phyloP scores from a whole-genome alignment of 2,113 vertebrate genomes.

The Dasyurus viverrinus region DNA sequence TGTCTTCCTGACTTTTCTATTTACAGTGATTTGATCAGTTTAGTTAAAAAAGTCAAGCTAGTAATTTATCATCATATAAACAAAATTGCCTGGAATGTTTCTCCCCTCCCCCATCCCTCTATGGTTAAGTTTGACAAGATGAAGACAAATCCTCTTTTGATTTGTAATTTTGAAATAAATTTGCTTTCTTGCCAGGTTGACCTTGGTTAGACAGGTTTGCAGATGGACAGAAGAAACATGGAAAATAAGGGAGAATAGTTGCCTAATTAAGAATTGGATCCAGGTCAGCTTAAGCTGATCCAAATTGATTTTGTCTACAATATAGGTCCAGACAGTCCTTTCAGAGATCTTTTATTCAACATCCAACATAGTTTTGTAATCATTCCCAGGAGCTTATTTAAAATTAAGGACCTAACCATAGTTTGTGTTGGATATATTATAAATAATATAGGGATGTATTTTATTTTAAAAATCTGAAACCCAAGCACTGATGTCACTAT shows the following conservation, averaged over 20 bases:
- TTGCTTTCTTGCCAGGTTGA: background rate
- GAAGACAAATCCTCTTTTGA: background rate
- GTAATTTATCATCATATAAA: background rate
- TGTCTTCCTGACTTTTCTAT: background rate
- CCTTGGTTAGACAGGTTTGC: background rate
- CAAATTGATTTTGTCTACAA: background rate
- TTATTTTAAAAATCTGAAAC: slow-evolving; percentile 25
- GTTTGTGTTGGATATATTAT: background rate
- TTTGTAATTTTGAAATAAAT: background rate
- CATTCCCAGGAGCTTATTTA: background rate
- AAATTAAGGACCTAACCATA: background rate
- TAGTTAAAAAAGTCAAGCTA: background rate
- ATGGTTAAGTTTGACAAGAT: background rate
- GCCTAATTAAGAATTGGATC: background rate
- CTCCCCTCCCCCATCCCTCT: background rate
- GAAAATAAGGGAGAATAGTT: background rate
- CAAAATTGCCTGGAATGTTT: background rate
- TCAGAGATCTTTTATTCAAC: slow-evolving; percentile 5
- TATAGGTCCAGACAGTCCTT: background rate
- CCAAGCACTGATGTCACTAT: background rate
- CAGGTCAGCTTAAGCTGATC: background rate
- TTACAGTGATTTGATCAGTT: background rate
- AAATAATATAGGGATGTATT: background rate
- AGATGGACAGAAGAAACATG: background rate
- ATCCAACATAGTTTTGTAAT: background rate